phyloP scores from a whole-genome alignment of 2,888 invertebrate species.

The Clivina fossor region DNA sequence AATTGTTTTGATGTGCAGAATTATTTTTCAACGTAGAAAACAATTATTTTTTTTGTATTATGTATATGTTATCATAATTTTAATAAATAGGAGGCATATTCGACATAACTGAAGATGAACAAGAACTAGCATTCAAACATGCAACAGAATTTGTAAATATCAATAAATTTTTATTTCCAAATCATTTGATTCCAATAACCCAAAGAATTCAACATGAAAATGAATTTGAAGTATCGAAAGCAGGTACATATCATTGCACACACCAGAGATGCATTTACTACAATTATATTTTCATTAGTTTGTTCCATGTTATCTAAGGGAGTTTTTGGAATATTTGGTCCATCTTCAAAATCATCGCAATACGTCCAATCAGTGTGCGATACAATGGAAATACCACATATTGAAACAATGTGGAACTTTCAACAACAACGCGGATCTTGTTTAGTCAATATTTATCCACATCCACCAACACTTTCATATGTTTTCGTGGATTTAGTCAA shows the following conservation, averaged over 20 bases:
- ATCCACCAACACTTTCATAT: conserved; percentile 46
- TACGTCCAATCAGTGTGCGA: conserved; percentile 80
- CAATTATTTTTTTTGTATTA: too few relatives aligned
- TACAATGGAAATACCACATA: conserved; percentile 77
- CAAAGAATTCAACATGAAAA: conserved; percentile 15
- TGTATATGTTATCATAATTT: background rate
- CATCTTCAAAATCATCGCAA: conserved; percentile 63
- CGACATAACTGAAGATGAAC: conserved; percentile 27
- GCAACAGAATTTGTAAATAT: conserved; percentile 27
- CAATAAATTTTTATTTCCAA: conserved; percentile 17
- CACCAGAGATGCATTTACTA: background rate
- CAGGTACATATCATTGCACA: conserved; percentile 11
- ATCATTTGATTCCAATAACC: conserved; percentile 11
- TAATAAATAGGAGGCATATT: conserved; percentile 28
- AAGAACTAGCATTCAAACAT: conserved; percentile 33
- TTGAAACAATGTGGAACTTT: conserved; percentile 70
- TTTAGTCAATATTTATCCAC: conserved; percentile 25
- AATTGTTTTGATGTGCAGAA: too few relatives aligned
- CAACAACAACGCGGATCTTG: conserved; percentile 41
- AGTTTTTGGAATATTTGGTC: conserved; percentile 77
- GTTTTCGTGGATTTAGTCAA: conserved; percentile 69
- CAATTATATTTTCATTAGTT: conserved; percentile 7
- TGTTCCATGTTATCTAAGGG: conserved; percentile 52
- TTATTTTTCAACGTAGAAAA: too few relatives aligned
- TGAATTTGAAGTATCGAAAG: conserved; percentile 24